Evolutionary conservation across 2,888 invertebrate genomes (phyloP).

Genomic region (Meloe dianella): DNA sequence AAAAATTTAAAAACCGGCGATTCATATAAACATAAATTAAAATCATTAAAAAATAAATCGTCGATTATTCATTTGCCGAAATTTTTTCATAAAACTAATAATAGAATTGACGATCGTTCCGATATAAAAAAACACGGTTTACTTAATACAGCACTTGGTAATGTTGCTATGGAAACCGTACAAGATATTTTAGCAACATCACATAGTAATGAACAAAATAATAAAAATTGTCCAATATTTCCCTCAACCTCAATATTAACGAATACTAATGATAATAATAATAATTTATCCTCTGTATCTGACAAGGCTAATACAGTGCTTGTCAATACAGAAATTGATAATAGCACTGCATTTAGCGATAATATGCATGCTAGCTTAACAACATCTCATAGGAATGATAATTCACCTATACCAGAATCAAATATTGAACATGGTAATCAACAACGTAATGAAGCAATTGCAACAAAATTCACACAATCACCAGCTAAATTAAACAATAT

Average conservation of each 20-base stretch:
- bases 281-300: slow-evolving; percentile 24
- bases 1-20: slow-evolving; percentile 27
- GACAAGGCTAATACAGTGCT: slow-evolving; percentile 39
- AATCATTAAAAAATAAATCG: slow-evolving; percentile 21
- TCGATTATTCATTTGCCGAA: slow-evolving; percentile 13
- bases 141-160: slow-evolving; percentile 64
- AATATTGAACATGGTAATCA: slow-evolving; percentile 51
- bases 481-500: slow-evolving; percentile 61
- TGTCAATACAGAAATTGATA: slow-evolving; percentile 54
- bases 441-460: slow-evolving; percentile 65
- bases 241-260: slow-evolving; percentile 28
- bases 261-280: slow-evolving; percentile 23
- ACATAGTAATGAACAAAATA: slow-evolving; percentile 34
- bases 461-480: slow-evolving; percentile 62
- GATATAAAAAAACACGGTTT: slow-evolving; percentile 48
- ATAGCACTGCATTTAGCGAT: slow-evolving; percentile 49
- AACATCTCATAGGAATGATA: slow-evolving; percentile 53
- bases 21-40: slow-evolving; percentile 23
- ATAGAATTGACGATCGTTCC: background rate
- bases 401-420: slow-evolving; percentile 47
- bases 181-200: slow-evolving; percentile 53
- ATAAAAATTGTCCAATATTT: slow-evolving; percentile 28
- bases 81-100: background rate
- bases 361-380: slow-evolving; percentile 58
- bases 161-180: slow-evolving; percentile 65